These are phyloP conservation scores for Ia io DNA, from an alignment of 2,113 vertebrate genomes.

Conservation along the genomic window DNA sequence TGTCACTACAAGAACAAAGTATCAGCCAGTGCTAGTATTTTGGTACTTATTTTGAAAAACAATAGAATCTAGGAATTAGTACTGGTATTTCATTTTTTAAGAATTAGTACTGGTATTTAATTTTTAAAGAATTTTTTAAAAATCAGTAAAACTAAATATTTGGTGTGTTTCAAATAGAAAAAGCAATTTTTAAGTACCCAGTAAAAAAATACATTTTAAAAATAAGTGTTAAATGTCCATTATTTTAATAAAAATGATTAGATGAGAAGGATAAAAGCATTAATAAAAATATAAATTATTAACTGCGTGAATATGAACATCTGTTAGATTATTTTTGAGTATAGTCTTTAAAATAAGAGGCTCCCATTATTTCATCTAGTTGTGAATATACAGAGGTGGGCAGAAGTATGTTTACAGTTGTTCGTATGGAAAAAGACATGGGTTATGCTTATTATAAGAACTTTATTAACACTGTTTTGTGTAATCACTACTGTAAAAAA, in stretches of 20 bases:
- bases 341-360: neutral
- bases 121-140: neutral
- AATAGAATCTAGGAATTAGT: neutral
- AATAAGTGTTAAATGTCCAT: neutral
- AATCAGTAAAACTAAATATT: neutral
- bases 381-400: neutral
- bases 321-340: neutral
- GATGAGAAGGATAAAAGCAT: neutral
- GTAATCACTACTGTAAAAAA: neutral
- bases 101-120: neutral
- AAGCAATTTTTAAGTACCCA: neutral
- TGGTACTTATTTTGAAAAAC: neutral
- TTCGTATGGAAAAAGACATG: neutral
- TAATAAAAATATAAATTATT: neutral
- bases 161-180: slow-evolving; percentile 17
- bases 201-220: neutral
- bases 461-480: neutral
- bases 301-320: neutral
- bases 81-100: neutral
- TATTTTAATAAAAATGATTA: neutral
- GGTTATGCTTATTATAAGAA: neutral
- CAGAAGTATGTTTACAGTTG: neutral
- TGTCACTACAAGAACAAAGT: neutral
- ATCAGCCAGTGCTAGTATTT: neutral
- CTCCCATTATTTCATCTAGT: neutral